Percentiles rank a stretch among this genome's conserved stretches.
Conservation (phyloP, 2,797 vertebrate species). For the Synaphobranchus kaupii region DNA sequence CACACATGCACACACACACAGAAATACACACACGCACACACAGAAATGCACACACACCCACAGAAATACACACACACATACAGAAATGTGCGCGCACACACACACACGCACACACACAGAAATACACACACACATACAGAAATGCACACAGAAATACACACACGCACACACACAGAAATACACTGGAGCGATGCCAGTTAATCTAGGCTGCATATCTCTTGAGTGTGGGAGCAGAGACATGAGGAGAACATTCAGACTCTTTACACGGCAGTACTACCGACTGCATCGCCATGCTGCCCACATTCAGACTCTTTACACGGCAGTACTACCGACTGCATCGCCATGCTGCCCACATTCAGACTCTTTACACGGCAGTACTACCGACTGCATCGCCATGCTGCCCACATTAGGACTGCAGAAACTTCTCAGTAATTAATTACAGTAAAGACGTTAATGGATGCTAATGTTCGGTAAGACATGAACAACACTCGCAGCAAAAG, state of each 20-base stretch:
- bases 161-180: not conserved
- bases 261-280: not conserved
- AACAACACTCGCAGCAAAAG: not conserved
- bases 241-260: not conserved
- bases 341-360: not conserved
- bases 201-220: not conserved
- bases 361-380: not conserved
- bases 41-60: too few relatives aligned
- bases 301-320: not conserved
- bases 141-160: too few relatives aligned
- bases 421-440: too few relatives aligned
- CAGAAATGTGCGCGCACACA: too few relatives aligned
- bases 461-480: not conserved
- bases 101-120: too few relatives aligned
- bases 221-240: not conserved
- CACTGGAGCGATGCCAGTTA: not conserved
- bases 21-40: not conserved
- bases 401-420: not conserved
- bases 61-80: too few relatives aligned
- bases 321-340: not conserved
- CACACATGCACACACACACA: too few relatives aligned
- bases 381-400: not conserved
- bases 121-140: too few relatives aligned
- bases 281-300: not conserved
- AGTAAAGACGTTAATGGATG: too few relatives aligned